Percentiles rank a stretch among this genome's conserved stretches.
Evolutionary conservation across 2,113 vertebrate genomes (phyloP).

Genomic region (Lonchura striata): DNA sequence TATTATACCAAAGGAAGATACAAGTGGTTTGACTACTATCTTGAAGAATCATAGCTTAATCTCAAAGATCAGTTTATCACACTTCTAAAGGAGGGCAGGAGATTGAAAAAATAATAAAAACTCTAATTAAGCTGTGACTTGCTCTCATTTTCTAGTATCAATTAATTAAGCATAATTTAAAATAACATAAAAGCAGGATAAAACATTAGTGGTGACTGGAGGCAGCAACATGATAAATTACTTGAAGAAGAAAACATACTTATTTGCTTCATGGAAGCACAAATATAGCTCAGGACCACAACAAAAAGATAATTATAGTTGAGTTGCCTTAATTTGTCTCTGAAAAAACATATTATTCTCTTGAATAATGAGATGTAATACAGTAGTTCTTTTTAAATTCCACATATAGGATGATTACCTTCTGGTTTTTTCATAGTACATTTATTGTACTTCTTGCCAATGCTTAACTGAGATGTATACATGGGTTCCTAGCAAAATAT

Average conservation of each 20-base stretch:
- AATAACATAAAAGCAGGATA: background rate
- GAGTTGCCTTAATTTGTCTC: background rate
- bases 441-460: background rate
- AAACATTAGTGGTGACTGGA: background rate
- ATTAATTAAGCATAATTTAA: slow-evolving; percentile 24
- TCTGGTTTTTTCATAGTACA: background rate
- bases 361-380: background rate
- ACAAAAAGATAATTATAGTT: background rate
- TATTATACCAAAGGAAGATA: background rate
- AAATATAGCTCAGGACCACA: background rate
- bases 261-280: background rate
- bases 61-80: background rate
- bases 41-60: background rate
- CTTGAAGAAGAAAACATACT: background rate
- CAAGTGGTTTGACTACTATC: background rate
- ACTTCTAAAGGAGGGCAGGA: background rate
- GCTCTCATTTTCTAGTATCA: slow-evolving; percentile 6
- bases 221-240: background rate
- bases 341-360: background rate
- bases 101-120: background rate
- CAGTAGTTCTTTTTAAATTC: background rate
- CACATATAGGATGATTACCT: background rate
- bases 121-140: slow-evolving; percentile 1
- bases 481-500: background rate
- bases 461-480: background rate